Base-by-base conservation (phyloP, 2,113 vertebrate genomes). In the Calidris pygmaea region DNA sequence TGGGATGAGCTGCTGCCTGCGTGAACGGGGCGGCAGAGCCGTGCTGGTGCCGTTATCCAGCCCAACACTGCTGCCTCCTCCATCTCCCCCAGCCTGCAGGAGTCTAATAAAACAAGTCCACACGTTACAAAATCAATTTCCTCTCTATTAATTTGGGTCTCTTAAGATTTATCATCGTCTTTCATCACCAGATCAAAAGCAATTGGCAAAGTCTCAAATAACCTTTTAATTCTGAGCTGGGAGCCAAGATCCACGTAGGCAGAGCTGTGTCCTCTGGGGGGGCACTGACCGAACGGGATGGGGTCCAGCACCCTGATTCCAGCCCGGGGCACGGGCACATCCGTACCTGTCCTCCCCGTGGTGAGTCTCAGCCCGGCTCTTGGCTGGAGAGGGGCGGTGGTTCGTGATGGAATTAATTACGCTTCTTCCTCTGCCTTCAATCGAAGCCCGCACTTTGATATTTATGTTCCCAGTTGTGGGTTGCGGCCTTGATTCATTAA, bases 141-240 rank as follows among this genome's bases (percentile, higher is more conserved):
- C 90, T 96, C 97, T 97, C 97, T 97, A 95, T 97, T 97, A 97
- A 97, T 97, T 97, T 97, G 87, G 89, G 82, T 96, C 97, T 96
- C 95, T 91, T 75, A 93, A 97, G 97, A 97, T 96, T 97, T 97
- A 97, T 97, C 85, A 86, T 94, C 55, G 12, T 94, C 95, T 97
- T 96, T 97, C 96, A 90, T 95, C 92, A 78, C 79, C 92, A 66
- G 95, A 97, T 97, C 97, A 95, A 93, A 94, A 97, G 94, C 81
- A 94, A 94, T 92, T 97, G 97, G 97, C 97, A 95, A 93, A 83
- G 84, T 92, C 96, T 96, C 97, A 97, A 97, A 96, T 82, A 96
- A 92, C 96, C 96, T 96, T 97, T 97, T 97, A 95, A 96, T 96
- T 94, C 94, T 8, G 47, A 94, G 73, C 73, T 4, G 58, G 72